Evolutionary conservation across 2,797 vertebrate genomes (phyloP), one percentile per base, ranked within the genome.

Genomic region (Acanthiza pusilla): DNA sequence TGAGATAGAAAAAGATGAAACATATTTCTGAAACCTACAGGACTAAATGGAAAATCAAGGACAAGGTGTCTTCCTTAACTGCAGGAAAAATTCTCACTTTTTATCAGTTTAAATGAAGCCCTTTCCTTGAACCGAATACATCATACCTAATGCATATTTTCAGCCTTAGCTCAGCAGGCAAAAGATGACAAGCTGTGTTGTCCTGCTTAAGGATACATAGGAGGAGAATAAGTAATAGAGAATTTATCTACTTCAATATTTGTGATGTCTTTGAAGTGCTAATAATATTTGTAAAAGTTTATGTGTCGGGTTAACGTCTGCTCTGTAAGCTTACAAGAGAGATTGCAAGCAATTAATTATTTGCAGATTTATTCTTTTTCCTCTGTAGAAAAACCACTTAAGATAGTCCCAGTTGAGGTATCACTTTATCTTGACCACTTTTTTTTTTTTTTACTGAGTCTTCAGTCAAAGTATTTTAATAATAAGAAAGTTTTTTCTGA

Each of bases 281-380:
- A 77, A 86, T 92, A 85, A 68, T 73, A 61, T 87, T 81, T 96
- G 55, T 74, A 50, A 54, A 85, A 93, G 25, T 95, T 91, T 79
- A 2, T 85, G 50, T 79, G 23, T 73, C 30, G 47, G 18, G 48
- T 55, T 92, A 36, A 36, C 36, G 38, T 38, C 38, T 68, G 18
- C 21, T 78, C 62, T 55, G 23, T 45, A 42, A 76, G 67, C 43
- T 82, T 82, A 50, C 40, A 36, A 50, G 66, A 71, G 57, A 93
- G 50, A 61, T 17, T 86, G 45, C 40, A 68, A 61, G 22, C 66
- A 76, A 32, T 70, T 47, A 72, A 62, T 84, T 87, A 89, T 68
- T 75, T 58, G 20, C n/a, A 53, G 23, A 9, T 50, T 61, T 22
- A 3, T 53, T 55, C 66, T 74, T 55, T 54, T 34, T 5, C 2